Base-by-base conservation (phyloP, 2,888 invertebrate genomes). In the Noctua janthina region DNA sequence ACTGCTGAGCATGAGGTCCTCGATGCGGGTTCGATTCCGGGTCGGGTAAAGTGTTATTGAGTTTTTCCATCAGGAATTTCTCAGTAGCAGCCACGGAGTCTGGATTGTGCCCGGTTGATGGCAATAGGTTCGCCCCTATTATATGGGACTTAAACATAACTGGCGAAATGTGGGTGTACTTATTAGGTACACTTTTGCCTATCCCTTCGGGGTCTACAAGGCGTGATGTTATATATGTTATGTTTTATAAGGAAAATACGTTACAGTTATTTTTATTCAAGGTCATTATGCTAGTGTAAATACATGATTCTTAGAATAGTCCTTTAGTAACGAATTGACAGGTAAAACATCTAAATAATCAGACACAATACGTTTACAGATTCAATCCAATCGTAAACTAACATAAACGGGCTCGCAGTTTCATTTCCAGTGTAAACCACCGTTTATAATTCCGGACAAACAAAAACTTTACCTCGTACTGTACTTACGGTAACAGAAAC, bases 381-480 rank as follows among this genome's bases (percentile, higher is more conserved):
- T 68, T 15, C 35, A 46, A 69, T 54, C 29, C 74, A 49, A 72
- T 72, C 51, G 29, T 72, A 70, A 78, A 66, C n/a, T 62, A 20
- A 73, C 69, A 67, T 23, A 46, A 86, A 81, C 62, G 67, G 49
- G 71, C 64, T 35, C 51, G 39, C 54, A 76, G n/a, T 39, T 49
- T 68, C 39, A 76, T 79, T 78, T 23, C 68, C 64, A 83, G 79
- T 81, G 76, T 74, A 71, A 43, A 77, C 74, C 66, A 78, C 56
- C 68, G 76, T 67, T 78, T 79, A 70, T 67, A 78, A 77, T 77
- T 81, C 49, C 43, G 79, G 72, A 82, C 74, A 84, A 87, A 77
- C 75, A 82, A 80, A 72, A 84, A 74, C 56, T 76, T 77, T 77
- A 74, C 74, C 66, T 74, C 29, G 49, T n/a, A n/a, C n/a, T 49